Base-by-base conservation (phyloP, 2,888 invertebrate genomes). In the Ormia ochracea region DNA sequence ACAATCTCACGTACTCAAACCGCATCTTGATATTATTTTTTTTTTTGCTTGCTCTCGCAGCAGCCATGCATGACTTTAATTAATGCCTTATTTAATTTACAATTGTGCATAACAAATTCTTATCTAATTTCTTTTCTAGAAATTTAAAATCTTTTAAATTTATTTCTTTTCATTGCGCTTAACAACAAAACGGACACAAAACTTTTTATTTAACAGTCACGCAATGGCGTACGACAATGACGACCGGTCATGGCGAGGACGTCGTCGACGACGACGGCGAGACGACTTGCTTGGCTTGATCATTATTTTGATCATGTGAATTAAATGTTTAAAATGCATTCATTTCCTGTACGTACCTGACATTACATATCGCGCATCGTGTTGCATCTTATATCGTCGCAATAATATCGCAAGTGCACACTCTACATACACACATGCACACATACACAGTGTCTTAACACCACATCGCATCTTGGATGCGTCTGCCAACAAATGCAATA, bases 321-420 rank as follows among this genome's bases (percentile, higher is more conserved):
- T 77, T 77, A 77, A 77, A 77, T 70, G 76, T 76, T 77, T 31
- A 70, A 70, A 69, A 63, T 69, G 69, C 76, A 63, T 70, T 70
- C 56, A 77, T 70, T 77, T 77, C 76, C 76, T 77, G 69, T 77
- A 63, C 59, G 43, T 58, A 58, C 52, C 61, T 72, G 61, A 54
- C 61, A 72, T 26, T 48, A 14, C 19, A 56, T 6, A 45, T 23
- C 23, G 23, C 52, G 26, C 58, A 50, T 74, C 33, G 74, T 66
- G 28, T 50, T 58, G 31, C 41, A 74, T 50, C 66, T 66, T 19
- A 31, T 65, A 36, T 73, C 26, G n/a, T n/a, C n/a, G 73, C 38
- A 38, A 48, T 58, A 65, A 36, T 56, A 45, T 48, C 31, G 33
- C 72, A 31, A 72, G 23, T n/a, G n/a, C n/a, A n/a, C n/a, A n/a